Percentiles rank a stretch among this genome's conserved stretches.
Evolutionary conservation across 2,113 vertebrate species (phyloP).

Genomic region (Rhinolophus sinicus): DNA sequence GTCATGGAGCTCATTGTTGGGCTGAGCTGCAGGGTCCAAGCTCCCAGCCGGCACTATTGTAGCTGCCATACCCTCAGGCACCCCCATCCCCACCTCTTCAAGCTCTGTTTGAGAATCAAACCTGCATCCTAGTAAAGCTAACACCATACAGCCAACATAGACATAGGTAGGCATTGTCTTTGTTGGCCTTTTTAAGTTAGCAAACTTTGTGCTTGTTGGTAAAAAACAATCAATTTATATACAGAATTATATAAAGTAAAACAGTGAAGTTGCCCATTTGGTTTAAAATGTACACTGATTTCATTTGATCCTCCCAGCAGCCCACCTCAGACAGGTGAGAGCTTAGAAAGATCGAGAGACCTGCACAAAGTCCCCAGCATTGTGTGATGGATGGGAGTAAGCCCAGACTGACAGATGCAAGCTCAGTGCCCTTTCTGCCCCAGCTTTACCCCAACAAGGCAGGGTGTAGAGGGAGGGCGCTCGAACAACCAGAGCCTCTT

Average conservation of each 20-base stretch:
- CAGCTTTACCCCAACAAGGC: not conserved
- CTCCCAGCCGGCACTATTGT: no score
- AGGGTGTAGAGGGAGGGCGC: accelerated
- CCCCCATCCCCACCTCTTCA: not conserved
- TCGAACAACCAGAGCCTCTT: not conserved
- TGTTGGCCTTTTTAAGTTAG: not conserved
- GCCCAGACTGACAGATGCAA: no score
- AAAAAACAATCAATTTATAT: not conserved
- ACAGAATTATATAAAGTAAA: not conserved
- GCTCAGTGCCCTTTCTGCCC: not conserved
- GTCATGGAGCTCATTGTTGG: not conserved
- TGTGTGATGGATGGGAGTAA: accelerated
- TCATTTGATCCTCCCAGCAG: not conserved
- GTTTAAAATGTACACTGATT: not conserved
- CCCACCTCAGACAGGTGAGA: not conserved
- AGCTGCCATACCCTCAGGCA: no score
- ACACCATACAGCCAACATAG: accelerated
- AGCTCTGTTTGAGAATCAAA: accelerated
- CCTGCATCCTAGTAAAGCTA: accelerated
- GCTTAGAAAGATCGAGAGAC: not conserved
- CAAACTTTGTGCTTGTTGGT: not conserved
- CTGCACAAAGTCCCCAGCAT: accelerated
- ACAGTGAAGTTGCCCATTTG: not conserved
- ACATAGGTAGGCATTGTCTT: not conserved
- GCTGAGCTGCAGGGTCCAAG: not conserved